Conservation (phyloP, 1,140 invertebrate species). For the Papilio polytes region DNA sequence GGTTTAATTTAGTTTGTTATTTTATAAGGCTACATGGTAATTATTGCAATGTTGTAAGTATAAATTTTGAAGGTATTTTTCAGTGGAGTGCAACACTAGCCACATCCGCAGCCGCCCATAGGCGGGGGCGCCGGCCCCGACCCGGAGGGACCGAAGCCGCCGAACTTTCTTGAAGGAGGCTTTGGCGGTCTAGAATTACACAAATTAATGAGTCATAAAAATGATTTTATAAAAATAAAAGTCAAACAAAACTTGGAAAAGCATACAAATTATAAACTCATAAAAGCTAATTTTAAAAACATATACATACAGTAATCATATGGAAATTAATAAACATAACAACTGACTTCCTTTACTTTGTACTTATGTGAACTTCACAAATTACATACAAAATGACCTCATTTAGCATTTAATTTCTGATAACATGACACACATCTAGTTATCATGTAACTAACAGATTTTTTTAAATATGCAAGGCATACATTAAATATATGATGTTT, state of each 20-base stretch:
- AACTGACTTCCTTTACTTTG: background rate
- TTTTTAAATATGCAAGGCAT: too few relatives aligned
- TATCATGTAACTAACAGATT: background rate
- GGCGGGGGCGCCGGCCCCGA: conserved; percentile 70
- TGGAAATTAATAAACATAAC: background rate
- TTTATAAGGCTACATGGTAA: too few relatives aligned
- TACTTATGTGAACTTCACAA: background rate
- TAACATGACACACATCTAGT: background rate
- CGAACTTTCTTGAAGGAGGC: conserved; percentile 68
- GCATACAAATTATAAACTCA: too few relatives aligned
- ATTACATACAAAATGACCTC: background rate
- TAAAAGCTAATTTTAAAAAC: too few relatives aligned
- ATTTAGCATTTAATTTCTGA: background rate
- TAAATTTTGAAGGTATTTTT: background rate
- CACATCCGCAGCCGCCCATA: conserved; percentile 71
- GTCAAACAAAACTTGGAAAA: too few relatives aligned
- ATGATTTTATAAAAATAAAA: background rate
- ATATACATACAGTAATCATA: background rate
- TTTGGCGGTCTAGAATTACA: conserved; percentile 68
- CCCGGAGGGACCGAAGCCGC: conserved; percentile 70
- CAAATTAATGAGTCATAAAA: background rate
- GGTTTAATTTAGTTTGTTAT: too few relatives aligned
- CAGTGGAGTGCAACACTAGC: conserved; percentile 50
- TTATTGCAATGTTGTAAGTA: background rate
- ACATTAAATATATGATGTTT: too few relatives aligned